Percentiles rank a stretch among this genome's conserved stretches.
Evolutionary conservation across 2,888 invertebrate genomes (phyloP).

Genomic region (Tenthredo scrophulariae): DNA sequence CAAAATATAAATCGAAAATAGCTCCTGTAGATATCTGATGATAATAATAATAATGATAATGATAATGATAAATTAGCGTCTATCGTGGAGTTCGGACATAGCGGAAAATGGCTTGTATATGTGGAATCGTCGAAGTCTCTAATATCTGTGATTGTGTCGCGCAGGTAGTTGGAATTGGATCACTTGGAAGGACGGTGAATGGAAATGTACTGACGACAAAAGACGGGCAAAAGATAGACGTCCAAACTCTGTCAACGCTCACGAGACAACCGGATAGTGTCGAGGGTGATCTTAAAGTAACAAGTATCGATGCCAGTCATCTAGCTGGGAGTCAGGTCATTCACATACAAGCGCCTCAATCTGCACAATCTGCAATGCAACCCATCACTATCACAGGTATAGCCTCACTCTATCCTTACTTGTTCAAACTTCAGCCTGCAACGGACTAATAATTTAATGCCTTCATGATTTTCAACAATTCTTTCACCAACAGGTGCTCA

Average conservation of each 20-base stretch:
- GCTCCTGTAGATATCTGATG: too few relatives aligned
- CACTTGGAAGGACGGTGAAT: constrained; percentile 68
- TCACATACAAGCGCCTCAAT: constrained; percentile 72
- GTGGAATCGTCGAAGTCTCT: background rate
- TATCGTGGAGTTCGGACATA: background rate
- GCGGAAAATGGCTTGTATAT: background rate
- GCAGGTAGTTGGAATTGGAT: constrained; percentile 74
- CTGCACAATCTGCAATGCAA: constrained; percentile 77
- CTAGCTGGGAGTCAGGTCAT: constrained; percentile 75
- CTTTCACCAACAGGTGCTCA: constrained; percentile 80
- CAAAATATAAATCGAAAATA: background rate
- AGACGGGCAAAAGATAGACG: constrained; percentile 76
- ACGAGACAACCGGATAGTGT: constrained; percentile 69
- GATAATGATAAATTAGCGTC: background rate
- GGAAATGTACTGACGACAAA: constrained; percentile 74
- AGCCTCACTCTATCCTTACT: background rate
- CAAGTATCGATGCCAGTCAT: constrained; percentile 76
- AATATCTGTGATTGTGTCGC: background rate
- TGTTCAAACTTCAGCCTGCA: background rate
- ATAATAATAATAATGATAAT: background rate
- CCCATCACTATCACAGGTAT: constrained; percentile 84
- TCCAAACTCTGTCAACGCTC: constrained; percentile 72
- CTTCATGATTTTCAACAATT: background rate
- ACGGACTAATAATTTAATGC: background rate
- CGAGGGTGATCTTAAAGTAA: constrained; percentile 74